Evolutionary conservation across 2,797 vertebrate species (phyloP).

Genomic region (Petrocephalus sullivani): DNA sequence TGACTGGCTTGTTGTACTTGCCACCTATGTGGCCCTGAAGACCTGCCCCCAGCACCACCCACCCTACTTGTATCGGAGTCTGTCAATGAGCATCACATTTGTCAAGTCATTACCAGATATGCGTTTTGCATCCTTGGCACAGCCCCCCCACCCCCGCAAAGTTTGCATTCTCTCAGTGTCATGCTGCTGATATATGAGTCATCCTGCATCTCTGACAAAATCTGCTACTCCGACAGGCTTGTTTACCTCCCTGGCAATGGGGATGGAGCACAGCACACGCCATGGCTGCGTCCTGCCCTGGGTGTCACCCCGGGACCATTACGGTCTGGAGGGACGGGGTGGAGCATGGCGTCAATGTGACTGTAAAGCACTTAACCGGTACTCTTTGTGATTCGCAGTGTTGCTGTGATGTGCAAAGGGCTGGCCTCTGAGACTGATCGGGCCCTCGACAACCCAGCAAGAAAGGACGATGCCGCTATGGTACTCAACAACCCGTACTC

Average conservation of each 20-base stretch:
- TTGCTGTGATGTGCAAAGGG: conserved; percentile 60
- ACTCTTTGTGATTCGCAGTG: conserved; percentile 61
- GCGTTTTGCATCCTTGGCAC: background rate
- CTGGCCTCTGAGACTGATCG: conserved; percentile 65
- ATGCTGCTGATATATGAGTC: conserved; percentile 7
- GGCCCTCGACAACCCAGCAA: conserved; percentile 62
- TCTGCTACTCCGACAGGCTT: conserved; percentile 1
- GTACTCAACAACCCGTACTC: conserved; percentile 70
- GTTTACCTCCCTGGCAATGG: background rate
- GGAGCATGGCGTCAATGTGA: background rate
- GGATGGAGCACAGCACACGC: background rate
- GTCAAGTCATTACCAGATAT: background rate
- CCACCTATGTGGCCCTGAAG: background rate
- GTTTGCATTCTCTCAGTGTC: background rate
- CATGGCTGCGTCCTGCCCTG: background rate
- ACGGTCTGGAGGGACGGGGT: background rate
- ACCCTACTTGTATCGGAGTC: background rate
- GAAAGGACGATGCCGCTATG: conserved; percentile 54
- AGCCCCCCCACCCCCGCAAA: background rate
- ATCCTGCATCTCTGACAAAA: background rate
- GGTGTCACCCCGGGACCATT: background rate
- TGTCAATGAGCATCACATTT: background rate
- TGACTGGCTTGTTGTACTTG: background rate
- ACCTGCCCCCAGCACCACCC: background rate
- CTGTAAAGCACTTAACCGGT: background rate